phyloP scores from a whole-genome alignment of 37 sponge, comb jelly and placozoan species.

The Amphimedon queenslandica region DNA sequence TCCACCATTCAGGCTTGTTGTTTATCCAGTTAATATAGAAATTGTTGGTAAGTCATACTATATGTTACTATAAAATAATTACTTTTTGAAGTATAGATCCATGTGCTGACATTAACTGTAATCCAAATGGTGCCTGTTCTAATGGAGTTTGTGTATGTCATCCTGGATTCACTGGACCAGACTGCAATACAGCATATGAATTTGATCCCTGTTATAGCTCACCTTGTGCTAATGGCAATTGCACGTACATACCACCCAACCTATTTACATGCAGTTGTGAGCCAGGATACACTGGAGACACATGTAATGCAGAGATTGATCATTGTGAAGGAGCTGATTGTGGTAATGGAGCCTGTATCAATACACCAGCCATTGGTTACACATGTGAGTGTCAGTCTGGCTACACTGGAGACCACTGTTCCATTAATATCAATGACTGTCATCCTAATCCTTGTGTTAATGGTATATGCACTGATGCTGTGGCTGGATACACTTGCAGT shows the following conservation, averaged over 20 bases:
- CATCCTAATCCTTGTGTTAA: slow-evolving; percentile 1
- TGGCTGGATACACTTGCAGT: slow-evolving; percentile 10
- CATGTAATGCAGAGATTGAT: slow-evolving; percentile 22
- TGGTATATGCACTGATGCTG: slow-evolving; percentile 32
- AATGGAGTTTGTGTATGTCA: slow-evolving; percentile 51
- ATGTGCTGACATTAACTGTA: too few species aligned
- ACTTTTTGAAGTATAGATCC: too few species aligned
- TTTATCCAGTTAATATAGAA: too few species aligned
- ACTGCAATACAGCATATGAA: slow-evolving; percentile 26
- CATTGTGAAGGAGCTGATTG: slow-evolving; percentile 47
- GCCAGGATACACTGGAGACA: slow-evolving; percentile 21
- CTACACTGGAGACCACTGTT: slow-evolving; percentile 24
- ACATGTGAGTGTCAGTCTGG: slow-evolving; percentile 38
- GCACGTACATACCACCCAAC: slow-evolving; percentile 11
- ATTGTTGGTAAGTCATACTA: too few species aligned
- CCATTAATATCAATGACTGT: slow-evolving; percentile 13
- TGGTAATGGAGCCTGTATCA: slow-evolving; percentile 42
- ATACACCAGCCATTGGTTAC: slow-evolving; percentile 10
- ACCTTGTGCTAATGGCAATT: slow-evolving; percentile 19
- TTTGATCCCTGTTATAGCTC: slow-evolving; percentile 21
- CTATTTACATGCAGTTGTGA: slow-evolving; percentile 33
- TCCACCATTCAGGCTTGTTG: too few species aligned
- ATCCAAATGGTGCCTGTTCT: too few species aligned
- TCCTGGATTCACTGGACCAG: slow-evolving; percentile 24
- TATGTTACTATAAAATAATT: too few species aligned